A percentile compares a stretch with the other conserved stretches of the same genome.
These are phyloP conservation scores for Fulica atra DNA, from an alignment of 2,113 vertebrate genomes.

Conservation along the genomic window DNA sequence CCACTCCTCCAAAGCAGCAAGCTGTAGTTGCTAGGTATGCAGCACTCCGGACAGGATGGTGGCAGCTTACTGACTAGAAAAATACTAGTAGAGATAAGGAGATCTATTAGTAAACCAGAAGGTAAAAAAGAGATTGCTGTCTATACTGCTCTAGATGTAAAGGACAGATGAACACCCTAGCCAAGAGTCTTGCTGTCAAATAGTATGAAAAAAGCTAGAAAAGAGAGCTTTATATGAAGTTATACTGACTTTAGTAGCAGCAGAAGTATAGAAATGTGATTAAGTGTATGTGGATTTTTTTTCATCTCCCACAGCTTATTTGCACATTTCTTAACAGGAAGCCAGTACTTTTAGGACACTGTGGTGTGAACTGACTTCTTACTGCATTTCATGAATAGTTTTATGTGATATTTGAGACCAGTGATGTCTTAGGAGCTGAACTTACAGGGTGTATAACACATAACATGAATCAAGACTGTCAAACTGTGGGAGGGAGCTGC, in stretches of 20 bases:
- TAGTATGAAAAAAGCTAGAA: not conserved
- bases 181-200: not conserved
- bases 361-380: not conserved
- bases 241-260: not conserved
- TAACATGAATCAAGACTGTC: not conserved
- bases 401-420: not conserved
- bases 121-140: not conserved
- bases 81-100: not conserved
- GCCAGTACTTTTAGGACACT: not conserved
- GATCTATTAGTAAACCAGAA: not conserved
- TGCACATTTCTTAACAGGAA: not conserved
- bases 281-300: not conserved
- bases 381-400: not conserved
- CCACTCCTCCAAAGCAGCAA: not conserved
- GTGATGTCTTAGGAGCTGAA: not conserved
- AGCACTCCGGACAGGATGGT: not conserved
- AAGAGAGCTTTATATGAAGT: not conserved
- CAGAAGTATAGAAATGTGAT: not conserved
- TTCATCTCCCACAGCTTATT: not conserved
- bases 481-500: not conserved
- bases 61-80: not conserved
- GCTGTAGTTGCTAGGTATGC: not conserved
- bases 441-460: not conserved
- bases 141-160: not conserved
- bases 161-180: not conserved